phyloP scores from a whole-genome alignment of 1,140 invertebrate genomes.

The Helicoverpa armigera region DNA sequence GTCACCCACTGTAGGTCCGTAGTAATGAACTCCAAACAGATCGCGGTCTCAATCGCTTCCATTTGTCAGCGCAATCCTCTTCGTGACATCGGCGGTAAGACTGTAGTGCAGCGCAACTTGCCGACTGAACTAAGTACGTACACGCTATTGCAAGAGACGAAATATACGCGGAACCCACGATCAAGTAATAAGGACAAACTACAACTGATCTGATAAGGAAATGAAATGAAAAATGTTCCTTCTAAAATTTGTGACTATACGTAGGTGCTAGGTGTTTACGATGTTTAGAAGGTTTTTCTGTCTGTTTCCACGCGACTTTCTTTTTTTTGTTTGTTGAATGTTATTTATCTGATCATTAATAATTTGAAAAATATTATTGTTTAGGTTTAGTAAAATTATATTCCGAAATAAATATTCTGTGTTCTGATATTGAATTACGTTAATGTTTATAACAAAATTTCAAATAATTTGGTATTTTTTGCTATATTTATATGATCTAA shows the following conservation, averaged over 20 bases:
- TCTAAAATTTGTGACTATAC: background rate
- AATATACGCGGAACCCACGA: background rate
- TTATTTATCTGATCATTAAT: no score
- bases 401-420: no score
- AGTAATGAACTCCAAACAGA: conserved; percentile 1
- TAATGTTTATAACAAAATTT: no score
- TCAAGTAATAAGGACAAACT: conserved; percentile 33
- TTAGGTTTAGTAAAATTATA: no score
- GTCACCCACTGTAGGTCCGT: background rate
- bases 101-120: background rate
- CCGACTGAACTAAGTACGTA: conserved; percentile 14
- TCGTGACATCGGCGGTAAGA: conserved; percentile 14
- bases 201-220: conserved; percentile 1
- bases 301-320: background rate
- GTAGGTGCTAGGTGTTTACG: background rate
- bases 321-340: no score
- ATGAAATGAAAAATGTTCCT: background rate
- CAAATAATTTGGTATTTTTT: no score
- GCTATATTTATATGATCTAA: no score
- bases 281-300: background rate
- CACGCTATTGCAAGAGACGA: conserved; percentile 3
- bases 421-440: no score
- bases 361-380: no score
- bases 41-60: background rate
- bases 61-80: conserved; percentile 15